These are phyloP conservation scores for Pachymerium ferrugineum DNA, from an alignment of 2,888 invertebrate species.

Conservation along the genomic window DNA sequence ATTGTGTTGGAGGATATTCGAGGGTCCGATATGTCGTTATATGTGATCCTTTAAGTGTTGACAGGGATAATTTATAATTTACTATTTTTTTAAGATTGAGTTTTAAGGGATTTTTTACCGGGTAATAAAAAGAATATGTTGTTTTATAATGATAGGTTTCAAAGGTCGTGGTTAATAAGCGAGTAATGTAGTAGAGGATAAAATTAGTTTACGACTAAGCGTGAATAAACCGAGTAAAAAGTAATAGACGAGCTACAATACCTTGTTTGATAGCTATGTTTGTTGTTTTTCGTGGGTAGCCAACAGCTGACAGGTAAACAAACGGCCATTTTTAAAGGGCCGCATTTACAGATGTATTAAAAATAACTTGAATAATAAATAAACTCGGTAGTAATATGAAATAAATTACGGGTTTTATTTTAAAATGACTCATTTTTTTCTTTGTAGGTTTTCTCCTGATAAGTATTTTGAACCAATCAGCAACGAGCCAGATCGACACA, in stretches of 20 bases:
- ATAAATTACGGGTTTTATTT: neutral
- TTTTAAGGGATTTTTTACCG: neutral
- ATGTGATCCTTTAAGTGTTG: neutral
- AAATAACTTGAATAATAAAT: too few species aligned
- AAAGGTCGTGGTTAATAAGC: neutral
- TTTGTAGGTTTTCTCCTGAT: neutral
- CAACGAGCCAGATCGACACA: neutral
- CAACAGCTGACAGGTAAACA: conserved; percentile 8
- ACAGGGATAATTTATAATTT: neutral
- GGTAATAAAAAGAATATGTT: neutral
- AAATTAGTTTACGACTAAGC: neutral
- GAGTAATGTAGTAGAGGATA: neutral
- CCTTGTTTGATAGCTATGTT: neutral
- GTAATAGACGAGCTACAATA: neutral
- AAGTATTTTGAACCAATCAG: neutral
- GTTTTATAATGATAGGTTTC: neutral
- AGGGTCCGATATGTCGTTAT: neutral
- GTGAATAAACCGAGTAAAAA: neutral
- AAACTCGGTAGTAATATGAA: neutral
- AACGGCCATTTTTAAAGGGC: neutral
- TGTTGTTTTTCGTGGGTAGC: neutral
- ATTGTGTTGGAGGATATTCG: neutral
- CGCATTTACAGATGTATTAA: neutral
- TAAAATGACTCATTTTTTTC: too few species aligned
- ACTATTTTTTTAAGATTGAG: neutral